phyloP scores from a whole-genome alignment of 2,113 vertebrate species.

The Mirounga angustirostris region DNA sequence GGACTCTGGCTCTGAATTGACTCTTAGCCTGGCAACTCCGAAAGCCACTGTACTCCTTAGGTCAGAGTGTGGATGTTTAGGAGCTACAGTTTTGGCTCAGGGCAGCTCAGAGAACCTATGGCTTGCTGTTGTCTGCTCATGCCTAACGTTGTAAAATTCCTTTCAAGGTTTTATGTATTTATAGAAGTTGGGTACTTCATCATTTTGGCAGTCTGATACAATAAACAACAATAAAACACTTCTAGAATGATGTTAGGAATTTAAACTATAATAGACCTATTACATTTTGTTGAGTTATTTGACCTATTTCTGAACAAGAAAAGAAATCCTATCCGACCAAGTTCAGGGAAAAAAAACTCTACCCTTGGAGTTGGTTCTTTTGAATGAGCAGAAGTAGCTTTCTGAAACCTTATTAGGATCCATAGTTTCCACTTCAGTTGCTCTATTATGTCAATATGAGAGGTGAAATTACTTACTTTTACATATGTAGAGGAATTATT shows the following conservation, averaged over 20 bases:
- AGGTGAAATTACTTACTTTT: constrained; percentile 29
- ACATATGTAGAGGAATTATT: neutral
- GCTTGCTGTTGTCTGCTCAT: neutral
- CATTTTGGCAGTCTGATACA: neutral
- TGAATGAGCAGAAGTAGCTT: neutral
- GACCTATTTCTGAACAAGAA: constrained; percentile 11
- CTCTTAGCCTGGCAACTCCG: neutral
- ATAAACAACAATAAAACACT: neutral
- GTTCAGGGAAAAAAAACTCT: neutral
- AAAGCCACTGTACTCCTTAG: neutral
- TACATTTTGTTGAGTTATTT: neutral
- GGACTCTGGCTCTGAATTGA: neutral
- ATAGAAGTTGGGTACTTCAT: neutral
- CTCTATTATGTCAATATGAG: neutral
- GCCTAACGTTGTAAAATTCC: neutral
- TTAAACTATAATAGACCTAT: neutral
- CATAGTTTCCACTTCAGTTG: neutral
- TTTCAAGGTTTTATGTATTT: constrained; percentile 31
- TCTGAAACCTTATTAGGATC: neutral
- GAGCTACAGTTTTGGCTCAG: neutral
- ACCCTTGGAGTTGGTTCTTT: neutral
- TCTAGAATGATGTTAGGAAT: neutral
- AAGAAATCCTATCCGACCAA: neutral
- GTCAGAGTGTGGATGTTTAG: neutral
- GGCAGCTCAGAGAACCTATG: neutral